Base-by-base conservation (phyloP, 2,888 invertebrate species). In the Bibio marci region DNA sequence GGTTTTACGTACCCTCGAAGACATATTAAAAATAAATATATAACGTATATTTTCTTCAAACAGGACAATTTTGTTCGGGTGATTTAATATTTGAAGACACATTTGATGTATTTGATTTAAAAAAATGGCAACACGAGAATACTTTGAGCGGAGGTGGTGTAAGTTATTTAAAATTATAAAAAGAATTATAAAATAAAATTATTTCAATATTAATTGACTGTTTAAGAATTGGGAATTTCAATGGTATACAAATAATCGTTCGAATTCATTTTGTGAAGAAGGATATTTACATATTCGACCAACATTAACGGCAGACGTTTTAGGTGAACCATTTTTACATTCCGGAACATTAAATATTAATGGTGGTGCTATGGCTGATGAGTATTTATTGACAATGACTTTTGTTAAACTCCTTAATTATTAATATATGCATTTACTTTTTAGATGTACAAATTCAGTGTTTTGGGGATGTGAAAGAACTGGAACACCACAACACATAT, bases 201-300 rank as follows among this genome's bases (percentile, higher is more conserved):
- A 19, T 31, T 30, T 36, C 36, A 36, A 36, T 40, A 30, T 15
- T 17, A 12, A 27, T 31, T 30, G 13, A 30, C 30, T 31, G 14
- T 6, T 6, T 6, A 4, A 48, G 73, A 77, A 77, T 54, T 72
- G 73, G 72, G 76, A 78, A 54, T 79, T 78, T 56, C 73, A 79
- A 56, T 73, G 72, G 59, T 77, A 76, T 54, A 66, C 57, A 47
- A 46, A 79, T 60, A 76, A 76, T 53, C 65, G 78, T 19, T 62
- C 68, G 1, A 77, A 78, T 57, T 75, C 75, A 35, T 79, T 67
- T 54, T 59, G 64, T 1, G 58, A 7, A 18, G 10, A 33, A 18
- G 12, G 7, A 7, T 33, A 17, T 15, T 36, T 49, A 10, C 66
- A 64, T 55, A 69, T 80, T 45, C 67, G 67, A 46, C 80, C 80